Percentiles rank a stretch among this genome's conserved stretches.
These are phyloP conservation scores for Pyrocoelia pectoralis DNA, from an alignment of 2,888 invertebrate genomes.

Conservation along the genomic window DNA sequence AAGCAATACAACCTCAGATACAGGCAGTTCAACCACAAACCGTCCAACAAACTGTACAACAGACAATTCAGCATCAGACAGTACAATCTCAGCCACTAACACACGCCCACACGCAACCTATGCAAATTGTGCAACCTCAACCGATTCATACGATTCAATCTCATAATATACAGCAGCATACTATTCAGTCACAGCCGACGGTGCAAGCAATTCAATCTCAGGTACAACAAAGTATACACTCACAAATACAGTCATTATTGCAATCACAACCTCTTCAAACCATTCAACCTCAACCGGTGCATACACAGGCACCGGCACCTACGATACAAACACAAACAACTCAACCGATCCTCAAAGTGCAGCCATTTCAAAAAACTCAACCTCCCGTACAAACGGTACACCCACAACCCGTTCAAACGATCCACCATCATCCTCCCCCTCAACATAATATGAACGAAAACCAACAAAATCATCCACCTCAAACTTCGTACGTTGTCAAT, in stretches of 20 bases:
- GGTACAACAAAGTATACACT: constrained; percentile 39
- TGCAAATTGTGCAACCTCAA: constrained; percentile 57
- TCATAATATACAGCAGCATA: constrained; percentile 40
- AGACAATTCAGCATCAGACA: constrained; percentile 55
- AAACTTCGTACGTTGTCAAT: constrained; percentile 59
- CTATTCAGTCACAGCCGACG: constrained; percentile 38
- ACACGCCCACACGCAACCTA: constrained; percentile 53
- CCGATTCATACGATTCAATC: constrained; percentile 48
- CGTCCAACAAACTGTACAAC: constrained; percentile 52
- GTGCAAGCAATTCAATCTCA: constrained; percentile 33
- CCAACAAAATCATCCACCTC: constrained; percentile 46
- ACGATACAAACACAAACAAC: constrained; percentile 39
- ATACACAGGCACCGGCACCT: constrained; percentile 50
- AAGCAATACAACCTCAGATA: constrained; percentile 55
- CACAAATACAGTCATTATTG: constrained; percentile 37
- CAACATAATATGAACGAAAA: constrained; percentile 37
- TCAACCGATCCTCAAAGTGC: constrained; percentile 46
- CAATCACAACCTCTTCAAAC: constrained; percentile 36
- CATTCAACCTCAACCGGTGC: constrained; percentile 43
- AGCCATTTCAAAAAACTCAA: constrained; percentile 57
- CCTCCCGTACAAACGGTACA: constrained; percentile 58
- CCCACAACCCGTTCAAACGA: constrained; percentile 52
- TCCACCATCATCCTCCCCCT: constrained; percentile 36
- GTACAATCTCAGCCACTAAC: constrained; percentile 54
- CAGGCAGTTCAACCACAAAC: constrained; percentile 45